Percentiles rank a stretch among this genome's conserved stretches.
Evolutionary conservation across 2,797 vertebrate genomes (phyloP).

Genomic region (Melanotaenia parkinsoni): DNA sequence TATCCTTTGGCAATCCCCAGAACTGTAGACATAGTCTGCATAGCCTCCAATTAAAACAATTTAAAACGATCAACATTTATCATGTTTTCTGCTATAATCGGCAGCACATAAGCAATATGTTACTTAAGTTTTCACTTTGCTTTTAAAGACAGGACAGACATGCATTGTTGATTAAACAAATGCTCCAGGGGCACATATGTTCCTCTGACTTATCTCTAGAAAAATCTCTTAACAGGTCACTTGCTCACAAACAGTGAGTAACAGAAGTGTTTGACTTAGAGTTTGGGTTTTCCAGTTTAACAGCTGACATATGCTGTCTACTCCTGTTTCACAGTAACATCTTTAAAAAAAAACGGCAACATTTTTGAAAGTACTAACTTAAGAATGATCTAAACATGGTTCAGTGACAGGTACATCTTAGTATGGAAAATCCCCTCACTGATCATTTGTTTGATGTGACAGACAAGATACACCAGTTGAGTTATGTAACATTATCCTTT

Average conservation of each 20-base stretch:
- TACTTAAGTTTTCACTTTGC: conserved; percentile 15
- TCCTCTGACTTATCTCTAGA: conserved; percentile 22
- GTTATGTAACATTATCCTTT: conserved; percentile 31
- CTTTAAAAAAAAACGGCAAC: neutral
- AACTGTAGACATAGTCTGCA: neutral
- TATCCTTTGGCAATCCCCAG: neutral
- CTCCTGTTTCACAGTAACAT: neutral
- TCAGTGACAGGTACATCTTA: conserved; percentile 18
- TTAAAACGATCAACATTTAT: neutral
- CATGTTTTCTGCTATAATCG: neutral
- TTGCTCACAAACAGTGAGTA: conserved; percentile 26
- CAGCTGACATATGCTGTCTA: conserved; percentile 20
- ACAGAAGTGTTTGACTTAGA: conserved; percentile 40
- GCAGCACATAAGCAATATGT: neutral
- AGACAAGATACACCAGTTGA: conserved; percentile 43
- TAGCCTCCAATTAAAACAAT: neutral
- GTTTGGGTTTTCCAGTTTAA: conserved; percentile 41
- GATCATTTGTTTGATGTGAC: conserved; percentile 33
- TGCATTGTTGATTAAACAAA: conserved; percentile 4
- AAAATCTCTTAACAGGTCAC: conserved; percentile 16
- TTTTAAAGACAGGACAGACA: conserved; percentile 9
- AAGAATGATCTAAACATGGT: neutral
- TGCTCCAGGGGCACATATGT: conserved; percentile 19
- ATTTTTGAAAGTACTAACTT: neutral
- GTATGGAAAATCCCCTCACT: neutral